Base-by-base conservation (phyloP, 2,113 vertebrate species). In the Leptodactylus fuscus region DNA sequence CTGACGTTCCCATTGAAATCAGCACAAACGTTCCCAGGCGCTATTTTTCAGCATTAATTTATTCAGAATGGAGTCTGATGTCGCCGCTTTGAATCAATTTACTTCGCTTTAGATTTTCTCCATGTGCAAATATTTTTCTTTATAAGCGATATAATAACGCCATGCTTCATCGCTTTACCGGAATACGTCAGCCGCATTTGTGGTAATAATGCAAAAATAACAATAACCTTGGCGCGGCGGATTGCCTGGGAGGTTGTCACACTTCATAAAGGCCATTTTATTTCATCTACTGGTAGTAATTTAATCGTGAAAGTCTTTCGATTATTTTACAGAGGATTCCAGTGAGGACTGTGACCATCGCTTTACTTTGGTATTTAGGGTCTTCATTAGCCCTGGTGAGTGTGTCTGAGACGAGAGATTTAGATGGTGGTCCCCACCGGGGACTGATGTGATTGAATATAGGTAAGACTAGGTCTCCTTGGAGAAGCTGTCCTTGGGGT, bases 151-250 rank as follows among this genome's bases (percentile, higher is more conserved):
- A 67, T 34, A 67, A 67, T 36, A 67, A 67, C 34, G 62, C 32
- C 62, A 36, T 36, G 62, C 62, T 67, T 36, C 62, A 67, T 36
- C 16, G 62, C 32, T 67, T 34, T 18, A 20, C 62, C 20, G 32
- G 62, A 67, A 36, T 1, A 67, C 62, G 62, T 67, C 62, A 67
- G 32, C 62, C 15, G 62, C 16, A 36, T 67, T 36, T 34, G 62
- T 36, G 29, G 62, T 67, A 67, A 67, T 67, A 34, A 34, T 67
- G 36, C 32, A 67, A 36, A 67, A 67, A 67, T 67, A 36, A 34
- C 62, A 67, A 67, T 67, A 20, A 67, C 62, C 62, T 67, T 67
- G 62, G 29, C 62, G 2, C 10, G 6, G 62, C 15, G 4, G 15
- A 67, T 67, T 67, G 62, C 62, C 32, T 0, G 29, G 62, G 32